Percentiles rank a stretch among this genome's conserved stretches.
These are phyloP conservation scores for Leptocoma aspasia DNA, from an alignment of 2,113 vertebrate species.

Conservation along the genomic window DNA sequence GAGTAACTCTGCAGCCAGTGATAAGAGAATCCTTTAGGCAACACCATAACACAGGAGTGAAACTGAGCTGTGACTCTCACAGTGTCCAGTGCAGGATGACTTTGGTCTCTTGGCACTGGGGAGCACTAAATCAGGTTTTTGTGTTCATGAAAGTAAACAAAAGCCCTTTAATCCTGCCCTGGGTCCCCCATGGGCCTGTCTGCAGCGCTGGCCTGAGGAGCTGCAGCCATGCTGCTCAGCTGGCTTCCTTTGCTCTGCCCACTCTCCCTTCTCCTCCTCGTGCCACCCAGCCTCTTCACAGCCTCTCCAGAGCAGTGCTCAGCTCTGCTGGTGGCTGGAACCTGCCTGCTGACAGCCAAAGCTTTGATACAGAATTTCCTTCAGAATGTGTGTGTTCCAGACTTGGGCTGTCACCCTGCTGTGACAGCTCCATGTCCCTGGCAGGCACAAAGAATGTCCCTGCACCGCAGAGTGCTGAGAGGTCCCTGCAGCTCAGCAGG, in stretches of 20 bases:
- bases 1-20: neutral
- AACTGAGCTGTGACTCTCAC: neutral
- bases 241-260: neutral
- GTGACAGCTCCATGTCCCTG: neutral
- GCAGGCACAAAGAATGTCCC: neutral
- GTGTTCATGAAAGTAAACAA: neutral
- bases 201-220: neutral
- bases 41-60: accelerated
- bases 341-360: neutral
- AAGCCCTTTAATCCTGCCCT: neutral
- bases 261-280: neutral
- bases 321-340: neutral
- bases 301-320: neutral
- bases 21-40: neutral
- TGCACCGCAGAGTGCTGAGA: accelerated
- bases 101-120: neutral
- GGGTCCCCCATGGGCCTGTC: neutral
- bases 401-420: no score
- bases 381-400: neutral
- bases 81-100: neutral
- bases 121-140: neutral
- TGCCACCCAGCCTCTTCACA: neutral
- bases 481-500: neutral
- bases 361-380: neutral
- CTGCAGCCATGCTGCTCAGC: neutral